A percentile compares a stretch with the other conserved stretches of the same genome.
These are phyloP conservation scores for Limanda limanda DNA, from an alignment of 2,113 vertebrate species.

Conservation along the genomic window DNA sequence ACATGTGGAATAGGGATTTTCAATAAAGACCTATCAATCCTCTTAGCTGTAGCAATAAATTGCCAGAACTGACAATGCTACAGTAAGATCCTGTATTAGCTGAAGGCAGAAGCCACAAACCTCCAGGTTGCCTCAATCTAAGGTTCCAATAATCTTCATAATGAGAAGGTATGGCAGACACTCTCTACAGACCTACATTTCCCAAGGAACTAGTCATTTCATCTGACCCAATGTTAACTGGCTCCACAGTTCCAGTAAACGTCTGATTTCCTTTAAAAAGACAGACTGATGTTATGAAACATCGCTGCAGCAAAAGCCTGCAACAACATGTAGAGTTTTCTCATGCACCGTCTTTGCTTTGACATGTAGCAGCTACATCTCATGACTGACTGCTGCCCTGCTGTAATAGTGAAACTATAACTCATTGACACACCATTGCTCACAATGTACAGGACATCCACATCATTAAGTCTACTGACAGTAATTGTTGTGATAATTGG, in stretches of 20 bases:
- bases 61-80: neutral
- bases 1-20: neutral
- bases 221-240: neutral
- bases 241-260: neutral
- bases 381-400: neutral
- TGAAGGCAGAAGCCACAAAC: neutral
- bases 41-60: neutral
- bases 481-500: conserved; percentile 47
- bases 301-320: neutral
- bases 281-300: neutral
- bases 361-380: neutral
- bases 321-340: neutral
- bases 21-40: neutral
- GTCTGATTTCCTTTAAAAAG: neutral
- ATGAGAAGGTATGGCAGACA: neutral
- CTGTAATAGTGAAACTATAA: conserved; percentile 32
- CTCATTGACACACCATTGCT: conserved; percentile 21
- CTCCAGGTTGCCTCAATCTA: neutral
- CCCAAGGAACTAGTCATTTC: neutral
- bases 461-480: conserved; percentile 36
- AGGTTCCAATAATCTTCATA: neutral
- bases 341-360: neutral
- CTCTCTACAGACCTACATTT: neutral
- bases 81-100: neutral
- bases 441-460: conserved; percentile 20